Percentiles rank a stretch among this genome's conserved stretches.
Evolutionary conservation across 2,888 invertebrate species (phyloP).

Genomic region (Cantharis nigra): DNA sequence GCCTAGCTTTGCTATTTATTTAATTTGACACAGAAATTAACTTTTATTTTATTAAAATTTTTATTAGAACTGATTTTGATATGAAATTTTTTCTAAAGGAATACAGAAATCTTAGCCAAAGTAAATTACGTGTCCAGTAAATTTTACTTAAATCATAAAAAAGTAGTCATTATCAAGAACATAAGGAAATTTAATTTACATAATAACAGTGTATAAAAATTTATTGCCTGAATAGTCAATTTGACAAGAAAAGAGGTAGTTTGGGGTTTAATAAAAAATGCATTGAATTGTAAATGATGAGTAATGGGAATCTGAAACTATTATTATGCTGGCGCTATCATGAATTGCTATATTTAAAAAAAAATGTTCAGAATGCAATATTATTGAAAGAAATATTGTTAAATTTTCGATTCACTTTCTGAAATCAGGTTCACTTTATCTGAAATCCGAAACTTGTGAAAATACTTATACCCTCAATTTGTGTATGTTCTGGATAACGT

Average conservation of each 20-base stretch:
- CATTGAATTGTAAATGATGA: neutral
- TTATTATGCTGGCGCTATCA: neutral
- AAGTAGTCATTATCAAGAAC: neutral
- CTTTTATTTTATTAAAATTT: too few species aligned
- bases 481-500: neutral
- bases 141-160: slow-evolving; percentile 1
- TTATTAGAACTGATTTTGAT: neutral
- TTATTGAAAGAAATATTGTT: neutral
- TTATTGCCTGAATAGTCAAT: neutral
- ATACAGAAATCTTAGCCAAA: neutral
- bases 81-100: neutral
- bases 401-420: neutral
- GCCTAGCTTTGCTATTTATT: too few species aligned
- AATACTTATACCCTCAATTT: neutral
- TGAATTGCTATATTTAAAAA: neutral
- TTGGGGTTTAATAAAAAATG: slow-evolving; percentile 10
- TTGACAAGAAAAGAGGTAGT: slow-evolving; percentile 8
- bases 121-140: neutral
- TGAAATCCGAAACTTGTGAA: neutral
- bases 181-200: slow-evolving; percentile 1
- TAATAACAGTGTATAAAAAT: neutral
- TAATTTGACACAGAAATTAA: too few species aligned
- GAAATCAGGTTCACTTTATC: neutral
- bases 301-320: neutral
- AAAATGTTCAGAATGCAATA: neutral